Evolutionary conservation across 2,797 vertebrate genomes (phyloP), one percentile per base, ranked within the genome.

Genomic region (Sitta carolinensis): DNA sequence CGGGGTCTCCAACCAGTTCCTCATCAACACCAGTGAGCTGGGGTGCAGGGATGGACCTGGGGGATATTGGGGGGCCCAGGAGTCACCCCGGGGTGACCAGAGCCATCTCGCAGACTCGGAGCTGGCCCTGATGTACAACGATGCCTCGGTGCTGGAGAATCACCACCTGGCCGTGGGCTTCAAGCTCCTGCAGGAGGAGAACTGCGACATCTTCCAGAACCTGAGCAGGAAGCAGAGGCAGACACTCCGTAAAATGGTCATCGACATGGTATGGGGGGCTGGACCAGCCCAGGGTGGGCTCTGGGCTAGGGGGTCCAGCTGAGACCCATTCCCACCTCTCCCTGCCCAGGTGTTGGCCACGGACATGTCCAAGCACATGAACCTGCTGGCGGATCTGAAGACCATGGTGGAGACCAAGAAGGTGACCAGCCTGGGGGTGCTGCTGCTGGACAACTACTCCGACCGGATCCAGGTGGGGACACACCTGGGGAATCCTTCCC

Each of bases 331-430:
- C 48, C 69, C 3, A 15, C 19, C n/a, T 47, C 13, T 1, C 54
- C 64, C 18, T 26, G 6, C 26, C 36, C 84, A 99, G 99, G 99
- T 99, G 89, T 94, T 99, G 95, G 99, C 99, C 78, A 99, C 99
- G 2, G 99, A 99, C 94, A 99, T 99, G 99, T 99, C 99, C 96
- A 99, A 99, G 97, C 99, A 99, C 97, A 99, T 99, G 98, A 99
- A 98, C 95, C 98, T 99, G 83, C 96, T 99, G 96, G 99, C 98
- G 1, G 99, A 99, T 89, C 98, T 99, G 95, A 99, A 99, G 96
- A 99, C 99, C 12, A 99, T 99, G 99, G 99, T 99, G 94, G 99
- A 99, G 97, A 99, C 99, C 42, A 99, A 99, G 97, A 99, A 99
- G 96, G 99, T 99, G 95, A 99, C 99, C 7, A 99, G 98, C 94